phyloP scores from a whole-genome alignment of 1,140 invertebrate genomes.

The Papilio polytes region DNA sequence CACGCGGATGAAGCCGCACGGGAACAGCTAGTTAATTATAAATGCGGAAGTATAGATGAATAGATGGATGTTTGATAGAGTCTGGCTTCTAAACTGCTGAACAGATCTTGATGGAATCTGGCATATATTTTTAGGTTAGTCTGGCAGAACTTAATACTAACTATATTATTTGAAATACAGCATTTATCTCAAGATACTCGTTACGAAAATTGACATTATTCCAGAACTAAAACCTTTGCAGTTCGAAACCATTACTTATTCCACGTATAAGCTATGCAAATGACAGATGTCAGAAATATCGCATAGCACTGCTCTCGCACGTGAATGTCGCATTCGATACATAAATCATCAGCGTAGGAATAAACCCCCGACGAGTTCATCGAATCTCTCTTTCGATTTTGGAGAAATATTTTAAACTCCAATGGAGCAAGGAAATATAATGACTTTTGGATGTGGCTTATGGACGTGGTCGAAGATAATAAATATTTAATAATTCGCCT shows the following conservation, averaged over 20 bases:
- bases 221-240: background rate
- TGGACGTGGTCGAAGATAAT: too few relatives aligned
- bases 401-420: constrained; percentile 45
- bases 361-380: constrained; percentile 57
- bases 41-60: too few relatives aligned
- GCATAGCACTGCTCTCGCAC: constrained; percentile 19
- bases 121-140: too few relatives aligned
- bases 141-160: too few relatives aligned
- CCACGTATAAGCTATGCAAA: constrained; percentile 37
- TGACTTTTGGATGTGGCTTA: constrained; percentile 25
- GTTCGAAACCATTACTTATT: constrained; percentile 30
- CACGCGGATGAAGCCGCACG: too few relatives aligned
- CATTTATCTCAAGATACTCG: background rate
- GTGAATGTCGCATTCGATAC: constrained; percentile 48
- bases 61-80: too few relatives aligned
- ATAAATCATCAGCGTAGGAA: constrained; percentile 68
- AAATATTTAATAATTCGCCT: too few relatives aligned
- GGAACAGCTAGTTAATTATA: too few relatives aligned
- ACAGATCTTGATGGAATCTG: too few relatives aligned
- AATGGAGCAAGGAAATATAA: constrained; percentile 17
- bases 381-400: constrained; percentile 51
- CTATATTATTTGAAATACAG: background rate
- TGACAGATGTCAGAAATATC: constrained; percentile 38
- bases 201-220: background rate
- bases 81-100: too few relatives aligned